Conservation (phyloP, 2,888 invertebrate species). For the Rhimphoctona megacephalus region DNA sequence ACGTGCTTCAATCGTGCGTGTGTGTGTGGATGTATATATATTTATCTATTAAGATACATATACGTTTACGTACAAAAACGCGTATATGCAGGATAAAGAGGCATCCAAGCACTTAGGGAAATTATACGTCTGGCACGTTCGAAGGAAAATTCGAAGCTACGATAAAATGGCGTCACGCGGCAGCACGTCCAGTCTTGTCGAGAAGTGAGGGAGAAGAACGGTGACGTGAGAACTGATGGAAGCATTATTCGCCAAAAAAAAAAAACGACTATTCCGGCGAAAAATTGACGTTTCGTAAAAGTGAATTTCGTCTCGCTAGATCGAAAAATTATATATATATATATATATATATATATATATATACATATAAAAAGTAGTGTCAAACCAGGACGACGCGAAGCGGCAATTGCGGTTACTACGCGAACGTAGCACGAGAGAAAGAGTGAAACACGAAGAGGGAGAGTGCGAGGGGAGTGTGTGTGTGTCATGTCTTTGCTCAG, state of each 20-base stretch:
- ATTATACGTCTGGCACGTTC: conserved; percentile 63
- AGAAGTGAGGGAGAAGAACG: conserved; percentile 69
- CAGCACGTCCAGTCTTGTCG: conserved; percentile 75
- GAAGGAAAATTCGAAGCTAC: conserved; percentile 67
- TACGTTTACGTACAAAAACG: conserved; percentile 28
- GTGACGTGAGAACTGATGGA: conserved; percentile 58
- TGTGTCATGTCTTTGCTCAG: conserved; percentile 73
- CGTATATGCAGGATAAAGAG: conserved; percentile 25
- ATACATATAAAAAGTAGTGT: conserved; percentile 7
- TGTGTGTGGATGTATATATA: neutral
- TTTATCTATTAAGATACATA: neutral
- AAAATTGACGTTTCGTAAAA: neutral
- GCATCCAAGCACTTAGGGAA: conserved; percentile 12
- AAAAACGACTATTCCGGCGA: neutral
- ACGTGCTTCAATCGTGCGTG: conserved; percentile 1
- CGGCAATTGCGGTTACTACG: conserved; percentile 63
- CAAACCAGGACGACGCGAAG: conserved; percentile 35
- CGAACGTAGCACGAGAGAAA: conserved; percentile 52
- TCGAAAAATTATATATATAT: neutral
- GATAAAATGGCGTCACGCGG: conserved; percentile 80
- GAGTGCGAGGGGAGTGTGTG: conserved; percentile 7
- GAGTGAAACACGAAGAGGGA: conserved; percentile 44
- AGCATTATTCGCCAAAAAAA: conserved; percentile 2
- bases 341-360: neutral
- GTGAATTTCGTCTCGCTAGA: neutral